phyloP scores from a whole-genome alignment of 2,888 invertebrate species.

The Hoplodrina blanda region DNA sequence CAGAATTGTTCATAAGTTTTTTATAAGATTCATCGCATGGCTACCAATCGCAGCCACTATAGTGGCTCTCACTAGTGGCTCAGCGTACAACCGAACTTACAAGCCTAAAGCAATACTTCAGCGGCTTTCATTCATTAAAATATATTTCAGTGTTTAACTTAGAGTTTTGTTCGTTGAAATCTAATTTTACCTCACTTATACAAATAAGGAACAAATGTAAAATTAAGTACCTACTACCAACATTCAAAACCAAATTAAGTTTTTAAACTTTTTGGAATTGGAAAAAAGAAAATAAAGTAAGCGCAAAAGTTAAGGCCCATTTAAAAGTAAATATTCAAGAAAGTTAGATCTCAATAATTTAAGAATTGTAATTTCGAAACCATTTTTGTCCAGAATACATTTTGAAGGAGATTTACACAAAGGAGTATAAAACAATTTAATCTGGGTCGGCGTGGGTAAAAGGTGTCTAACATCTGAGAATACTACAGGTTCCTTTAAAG shows the following conservation, averaged over 20 bases:
- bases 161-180: background rate
- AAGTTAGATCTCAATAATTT: conserved; percentile 43
- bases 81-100: background rate
- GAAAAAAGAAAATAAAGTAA: conserved; percentile 22
- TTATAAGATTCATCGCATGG: background rate
- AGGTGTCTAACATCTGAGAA: conserved; percentile 8
- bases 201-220: background rate
- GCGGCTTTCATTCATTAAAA: background rate
- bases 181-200: background rate
- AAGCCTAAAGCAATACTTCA: background rate
- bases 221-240: conserved; percentile 13
- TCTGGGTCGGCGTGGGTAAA: conserved; percentile 15
- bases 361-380: conserved; percentile 33
- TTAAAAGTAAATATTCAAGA: conserved; percentile 50
- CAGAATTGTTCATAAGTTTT: background rate
- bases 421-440: conserved; percentile 38
- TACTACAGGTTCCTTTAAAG: conserved; percentile 12
- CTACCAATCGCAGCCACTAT: background rate
- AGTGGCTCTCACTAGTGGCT: background rate
- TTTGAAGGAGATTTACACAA: conserved; percentile 32
- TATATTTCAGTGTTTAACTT: background rate
- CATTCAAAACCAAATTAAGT: conserved; percentile 14
- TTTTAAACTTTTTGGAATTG: conserved; percentile 23
- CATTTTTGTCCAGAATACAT: conserved; percentile 7
- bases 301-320: conserved; percentile 34